Evolutionary conservation across 2,797 vertebrate genomes (phyloP), one percentile per base, ranked within the genome.

Genomic region (Dipus sagitta): DNA sequence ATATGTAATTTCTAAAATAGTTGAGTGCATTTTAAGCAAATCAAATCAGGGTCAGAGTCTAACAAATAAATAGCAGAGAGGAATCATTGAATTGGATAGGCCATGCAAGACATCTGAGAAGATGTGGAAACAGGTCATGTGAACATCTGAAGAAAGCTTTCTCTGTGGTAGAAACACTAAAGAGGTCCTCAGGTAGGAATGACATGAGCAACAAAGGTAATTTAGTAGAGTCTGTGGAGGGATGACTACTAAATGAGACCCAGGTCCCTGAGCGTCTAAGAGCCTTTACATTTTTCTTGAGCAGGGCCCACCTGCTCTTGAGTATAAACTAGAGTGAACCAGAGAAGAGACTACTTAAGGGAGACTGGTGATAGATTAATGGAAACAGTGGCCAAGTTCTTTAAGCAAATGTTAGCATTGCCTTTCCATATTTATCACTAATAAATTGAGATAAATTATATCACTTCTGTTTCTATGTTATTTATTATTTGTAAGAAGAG

Each of bases 401-500:
- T 77, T 79, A 80, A 86, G 60, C 58, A 14, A 52, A 28, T 68
- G 9, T n/a, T 80, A 23, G n/a, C 77, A 84, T 14, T 85, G 14
- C 67, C 58, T 76, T 93, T 88, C 62, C 32, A 38, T 80, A 54
- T 67, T 74, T 78, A 60, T 64, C 38, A 74, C 47, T 76, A 91
- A 21, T 65, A 58, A 84, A 34, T 81, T 21, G 65, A 82, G 30
- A 82, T 11, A 77, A 91, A 83, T 88, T 21, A 12, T 75, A 80
- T 86, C 38, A 87, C 78, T 92, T 92, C 34, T 91, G 64, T 90
- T 86, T 26, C 47, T 91, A 21, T 7, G 11, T 85, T 94, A 74
- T 95, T 96, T 78, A 92, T 60, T 52, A 7, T 89, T 87, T 86
- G 88, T 86, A 92, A 84, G 42, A 83, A 93, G 75, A 76, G 24